phyloP scores from a whole-genome alignment of 1,140 invertebrate genomes.

The Batillaria attramentaria region DNA sequence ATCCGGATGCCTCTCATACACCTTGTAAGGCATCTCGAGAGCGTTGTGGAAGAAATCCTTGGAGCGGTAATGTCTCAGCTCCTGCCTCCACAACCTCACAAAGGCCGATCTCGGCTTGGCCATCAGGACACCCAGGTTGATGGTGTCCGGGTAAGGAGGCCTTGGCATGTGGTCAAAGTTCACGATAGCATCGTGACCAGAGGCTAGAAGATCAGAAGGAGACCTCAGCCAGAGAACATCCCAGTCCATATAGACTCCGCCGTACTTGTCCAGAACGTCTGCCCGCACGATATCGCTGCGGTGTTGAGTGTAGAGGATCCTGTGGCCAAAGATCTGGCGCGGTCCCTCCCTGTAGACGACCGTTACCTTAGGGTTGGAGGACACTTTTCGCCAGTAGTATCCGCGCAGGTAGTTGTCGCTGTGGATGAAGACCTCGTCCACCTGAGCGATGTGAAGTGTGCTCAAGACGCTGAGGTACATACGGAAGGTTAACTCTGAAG shows the following conservation, averaged over 20 bases:
- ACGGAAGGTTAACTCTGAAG: constrained; percentile 50
- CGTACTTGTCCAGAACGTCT: constrained; percentile 61
- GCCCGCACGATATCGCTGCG: constrained; percentile 61
- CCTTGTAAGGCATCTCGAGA: constrained; percentile 59
- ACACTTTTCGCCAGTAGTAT: constrained; percentile 50
- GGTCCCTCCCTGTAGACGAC: constrained; percentile 55
- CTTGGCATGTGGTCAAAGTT: constrained; percentile 52
- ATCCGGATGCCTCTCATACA: constrained; percentile 58
- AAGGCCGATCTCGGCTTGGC: constrained; percentile 58
- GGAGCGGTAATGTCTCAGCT: constrained; percentile 51
- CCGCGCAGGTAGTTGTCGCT: constrained; percentile 50
- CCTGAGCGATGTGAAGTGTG: constrained; percentile 53
- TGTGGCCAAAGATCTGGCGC: constrained; percentile 49
- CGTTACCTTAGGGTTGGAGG: constrained; percentile 44
- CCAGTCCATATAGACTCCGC: constrained; percentile 66
- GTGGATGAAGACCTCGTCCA: constrained; percentile 61
- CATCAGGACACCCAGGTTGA: constrained; percentile 62
- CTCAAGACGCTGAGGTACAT: constrained; percentile 63
- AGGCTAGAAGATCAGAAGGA: constrained; percentile 46
- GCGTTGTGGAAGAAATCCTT: constrained; percentile 62
- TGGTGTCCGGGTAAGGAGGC: constrained; percentile 49
- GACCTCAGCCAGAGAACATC: constrained; percentile 60
- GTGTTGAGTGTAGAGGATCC: constrained; percentile 57
- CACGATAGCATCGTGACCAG: constrained; percentile 49
- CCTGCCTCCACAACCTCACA: constrained; percentile 53